Evolutionary conservation across 1,140 invertebrate genomes (phyloP).

Genomic region (Neuroterus valhalla): DNA sequence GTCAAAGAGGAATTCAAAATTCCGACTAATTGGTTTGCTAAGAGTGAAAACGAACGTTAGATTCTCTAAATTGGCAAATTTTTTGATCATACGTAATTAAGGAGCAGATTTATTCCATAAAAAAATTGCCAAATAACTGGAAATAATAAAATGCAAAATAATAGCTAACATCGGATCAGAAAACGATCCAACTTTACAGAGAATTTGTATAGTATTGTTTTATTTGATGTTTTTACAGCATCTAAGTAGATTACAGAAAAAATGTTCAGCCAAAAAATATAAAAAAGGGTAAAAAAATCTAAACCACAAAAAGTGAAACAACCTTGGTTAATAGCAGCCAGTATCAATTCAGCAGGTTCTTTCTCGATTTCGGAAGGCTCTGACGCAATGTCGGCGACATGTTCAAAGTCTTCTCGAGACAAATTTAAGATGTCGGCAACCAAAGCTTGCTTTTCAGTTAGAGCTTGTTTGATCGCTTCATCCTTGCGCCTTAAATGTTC

Average conservation of each 20-base stretch:
- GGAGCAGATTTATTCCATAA: background rate
- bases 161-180: background rate
- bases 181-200: no score
- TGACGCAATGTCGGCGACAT: slow-evolving; percentile 80
- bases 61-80: background rate
- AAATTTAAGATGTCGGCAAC: slow-evolving; percentile 86
- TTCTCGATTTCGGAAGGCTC: slow-evolving; percentile 75
- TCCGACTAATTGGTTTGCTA: slow-evolving; percentile 75
- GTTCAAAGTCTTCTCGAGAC: slow-evolving; percentile 82
- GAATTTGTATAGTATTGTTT: no score
- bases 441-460: slow-evolving; percentile 84
- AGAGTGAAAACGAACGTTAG: slow-evolving; percentile 36
- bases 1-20: slow-evolving; percentile 75
- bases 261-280: slow-evolving; percentile 42
- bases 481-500: slow-evolving; percentile 85
- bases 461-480: slow-evolving; percentile 81
- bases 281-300: no score
- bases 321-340: slow-evolving; percentile 85
- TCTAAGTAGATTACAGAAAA: background rate
- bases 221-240: background rate
- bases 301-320: no score
- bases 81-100: background rate
- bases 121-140: background rate
- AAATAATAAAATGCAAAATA: background rate
- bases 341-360: slow-evolving; percentile 82